Evolutionary conservation across 2,797 vertebrate species (phyloP).

Genomic region (Paramormyrops hopkinsi): DNA sequence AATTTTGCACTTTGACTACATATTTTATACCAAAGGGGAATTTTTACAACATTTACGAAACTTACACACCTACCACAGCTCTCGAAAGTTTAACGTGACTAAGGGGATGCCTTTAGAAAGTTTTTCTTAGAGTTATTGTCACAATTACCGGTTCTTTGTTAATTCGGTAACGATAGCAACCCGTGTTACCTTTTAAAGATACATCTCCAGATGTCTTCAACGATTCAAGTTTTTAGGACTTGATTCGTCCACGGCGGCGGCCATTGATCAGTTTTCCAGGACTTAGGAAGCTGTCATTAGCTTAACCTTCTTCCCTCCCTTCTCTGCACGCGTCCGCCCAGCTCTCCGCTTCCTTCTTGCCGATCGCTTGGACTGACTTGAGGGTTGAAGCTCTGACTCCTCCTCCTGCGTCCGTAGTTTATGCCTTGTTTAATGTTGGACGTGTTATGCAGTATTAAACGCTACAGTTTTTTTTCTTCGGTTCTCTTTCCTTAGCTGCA

Average conservation of each 20-base stretch:
- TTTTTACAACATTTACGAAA: not conserved
- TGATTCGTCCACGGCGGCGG: not conserved
- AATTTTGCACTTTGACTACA: not conserved
- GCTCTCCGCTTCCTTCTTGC: slow-evolving; percentile 14
- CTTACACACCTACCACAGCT: not conserved
- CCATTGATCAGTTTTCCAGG: not conserved
- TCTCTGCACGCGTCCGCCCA: not conserved
- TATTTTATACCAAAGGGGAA: not conserved
- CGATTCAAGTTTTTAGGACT: slow-evolving; percentile 10
- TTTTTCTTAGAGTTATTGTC: not conserved
- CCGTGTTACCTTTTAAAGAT: not conserved
- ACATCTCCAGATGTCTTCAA: not conserved
- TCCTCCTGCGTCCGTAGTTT: slow-evolving; percentile 4
- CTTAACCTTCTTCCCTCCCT: not conserved
- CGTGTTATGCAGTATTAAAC: not conserved
- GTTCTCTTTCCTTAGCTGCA: not conserved
- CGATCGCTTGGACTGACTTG: not conserved
- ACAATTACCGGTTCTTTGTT: not conserved
- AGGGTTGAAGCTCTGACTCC: slow-evolving; percentile 10
- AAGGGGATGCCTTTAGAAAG: not conserved
- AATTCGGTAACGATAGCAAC: not conserved
- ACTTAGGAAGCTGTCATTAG: not conserved
- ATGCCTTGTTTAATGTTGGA: not conserved
- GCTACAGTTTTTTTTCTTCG: not conserved
- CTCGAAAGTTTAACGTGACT: not conserved